Percentiles rank a stretch among this genome's conserved stretches.
Conservation (phyloP, 2,113 vertebrate species). For the Solenodon paradoxus region DNA sequence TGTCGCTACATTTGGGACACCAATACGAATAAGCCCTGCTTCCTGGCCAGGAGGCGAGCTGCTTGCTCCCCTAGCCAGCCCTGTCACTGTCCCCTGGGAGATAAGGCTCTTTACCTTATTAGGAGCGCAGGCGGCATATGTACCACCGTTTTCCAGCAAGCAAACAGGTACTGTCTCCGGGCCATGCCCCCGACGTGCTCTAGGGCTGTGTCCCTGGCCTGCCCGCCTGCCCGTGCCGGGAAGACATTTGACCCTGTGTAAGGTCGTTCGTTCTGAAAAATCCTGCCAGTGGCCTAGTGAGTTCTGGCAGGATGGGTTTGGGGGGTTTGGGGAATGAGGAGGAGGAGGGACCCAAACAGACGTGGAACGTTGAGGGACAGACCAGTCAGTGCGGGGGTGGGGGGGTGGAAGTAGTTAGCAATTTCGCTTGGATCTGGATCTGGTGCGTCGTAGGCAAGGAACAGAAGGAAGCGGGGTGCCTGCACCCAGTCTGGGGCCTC, state of each 20-base stretch:
- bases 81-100: no score
- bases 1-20: background rate
- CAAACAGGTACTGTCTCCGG: background rate
- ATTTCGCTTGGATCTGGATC: no score
- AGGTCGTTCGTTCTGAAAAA: background rate
- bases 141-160: background rate
- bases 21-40: background rate
- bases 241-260: background rate
- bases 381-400: background rate
- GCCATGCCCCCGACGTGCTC: no score
- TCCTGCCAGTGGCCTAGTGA: background rate
- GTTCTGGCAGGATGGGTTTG: background rate
- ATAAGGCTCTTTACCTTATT: background rate
- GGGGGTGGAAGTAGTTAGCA: background rate
- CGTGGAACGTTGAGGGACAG: background rate
- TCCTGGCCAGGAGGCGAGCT: background rate
- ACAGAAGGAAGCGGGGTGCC: no score
- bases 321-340: background rate
- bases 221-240: background rate
- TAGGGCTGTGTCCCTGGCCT: background rate
- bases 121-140: background rate
- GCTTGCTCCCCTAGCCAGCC: background rate
- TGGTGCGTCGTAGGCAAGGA: no score
- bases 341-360: background rate
- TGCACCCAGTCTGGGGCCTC: no score